Evolutionary conservation across 2,888 invertebrate genomes (phyloP), one percentile per base, ranked within the genome.

Genomic region (Oxystoma pomonae): DNA sequence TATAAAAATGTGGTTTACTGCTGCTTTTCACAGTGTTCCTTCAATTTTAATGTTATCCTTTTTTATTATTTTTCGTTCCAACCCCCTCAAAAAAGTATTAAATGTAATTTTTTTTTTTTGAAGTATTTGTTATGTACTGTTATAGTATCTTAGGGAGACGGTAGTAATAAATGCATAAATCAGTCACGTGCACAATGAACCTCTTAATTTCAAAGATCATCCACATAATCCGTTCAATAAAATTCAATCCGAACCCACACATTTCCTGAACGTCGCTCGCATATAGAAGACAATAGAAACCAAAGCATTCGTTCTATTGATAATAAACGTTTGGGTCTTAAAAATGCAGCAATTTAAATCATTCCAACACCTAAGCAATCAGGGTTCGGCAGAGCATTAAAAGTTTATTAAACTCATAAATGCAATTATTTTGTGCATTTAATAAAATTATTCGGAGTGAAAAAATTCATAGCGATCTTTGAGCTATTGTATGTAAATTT

Each of bases 401-500:
- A n/a, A n/a, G 5, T 35, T 7, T 35, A 35, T 35, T 35, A 35
- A n/a, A 35, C 35, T 35, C 12, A 35, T 35, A 35, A 35, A 35
- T 35, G 35, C 35, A 35, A 35, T 35, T 35, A 35, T 35, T 35
- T 35, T 35, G 35, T 35, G 35, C n/a, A 35, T 35, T 35, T 35
- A 35, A 35, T 35, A 35, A 35, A 35, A 35, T 35, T 35, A 12
- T 35, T 35, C 3, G 3, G 12, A 35, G 5, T 35, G 35, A 35
- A 35, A 35, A 53, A 53, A 53, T 53, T 3, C 53, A 16, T 17
- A 53, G 17, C 53, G n/a, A 16, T 16, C 53, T 16, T 16, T 16
- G 53, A 16, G 17, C 7, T 19, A 53, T 53, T 53, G 53, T 53
- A 53, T 53, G 53, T 16, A 53, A 53, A 53, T 53, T 35, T 35